phyloP scores from a whole-genome alignment of 2,888 invertebrate genomes.

The Xylocampa areola region DNA sequence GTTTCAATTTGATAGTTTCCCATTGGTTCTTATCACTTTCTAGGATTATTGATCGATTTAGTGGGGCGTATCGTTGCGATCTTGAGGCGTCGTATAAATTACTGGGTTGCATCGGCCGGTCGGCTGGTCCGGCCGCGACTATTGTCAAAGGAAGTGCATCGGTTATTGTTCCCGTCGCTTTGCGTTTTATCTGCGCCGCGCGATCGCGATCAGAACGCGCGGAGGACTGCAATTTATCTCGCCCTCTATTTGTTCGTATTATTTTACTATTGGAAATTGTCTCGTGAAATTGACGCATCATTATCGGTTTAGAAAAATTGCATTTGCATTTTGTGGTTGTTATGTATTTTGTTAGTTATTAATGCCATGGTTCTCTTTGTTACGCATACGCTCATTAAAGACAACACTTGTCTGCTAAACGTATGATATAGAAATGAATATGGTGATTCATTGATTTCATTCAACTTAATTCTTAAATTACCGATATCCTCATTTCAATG shows the following conservation, averaged over 20 bases:
- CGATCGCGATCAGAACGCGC: conserved; percentile 72
- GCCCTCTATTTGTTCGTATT: conserved; percentile 76
- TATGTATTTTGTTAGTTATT: conserved; percentile 24
- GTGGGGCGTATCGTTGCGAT: conserved; percentile 80
- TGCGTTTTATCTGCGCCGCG: conserved; percentile 77
- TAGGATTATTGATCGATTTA: conserved; percentile 85
- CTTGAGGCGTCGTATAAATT: conserved; percentile 80
- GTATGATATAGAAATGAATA: conserved; percentile 27
- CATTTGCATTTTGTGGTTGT: conserved; percentile 54
- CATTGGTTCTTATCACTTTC: conserved; percentile 78
- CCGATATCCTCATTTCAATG: conserved; percentile 54
- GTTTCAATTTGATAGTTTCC: conserved; percentile 83
- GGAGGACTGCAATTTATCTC: conserved; percentile 80
- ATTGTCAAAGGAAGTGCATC: conserved; percentile 88
- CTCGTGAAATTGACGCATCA: conserved; percentile 70
- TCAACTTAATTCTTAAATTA: conserved; percentile 46
- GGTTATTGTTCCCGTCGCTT: conserved; percentile 86
- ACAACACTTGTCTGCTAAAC: conserved; percentile 14
- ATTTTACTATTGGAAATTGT: conserved; percentile 82
- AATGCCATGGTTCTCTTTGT: conserved; percentile 9
- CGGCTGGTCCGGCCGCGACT: conserved; percentile 63
- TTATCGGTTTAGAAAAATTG: conserved; percentile 57
- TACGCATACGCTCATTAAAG: conserved; percentile 15
- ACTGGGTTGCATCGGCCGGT: conserved; percentile 63
- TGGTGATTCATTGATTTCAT: conserved; percentile 42